phyloP scores from a whole-genome alignment of 2,113 vertebrate species.

The Muntiacus muntjak region DNA sequence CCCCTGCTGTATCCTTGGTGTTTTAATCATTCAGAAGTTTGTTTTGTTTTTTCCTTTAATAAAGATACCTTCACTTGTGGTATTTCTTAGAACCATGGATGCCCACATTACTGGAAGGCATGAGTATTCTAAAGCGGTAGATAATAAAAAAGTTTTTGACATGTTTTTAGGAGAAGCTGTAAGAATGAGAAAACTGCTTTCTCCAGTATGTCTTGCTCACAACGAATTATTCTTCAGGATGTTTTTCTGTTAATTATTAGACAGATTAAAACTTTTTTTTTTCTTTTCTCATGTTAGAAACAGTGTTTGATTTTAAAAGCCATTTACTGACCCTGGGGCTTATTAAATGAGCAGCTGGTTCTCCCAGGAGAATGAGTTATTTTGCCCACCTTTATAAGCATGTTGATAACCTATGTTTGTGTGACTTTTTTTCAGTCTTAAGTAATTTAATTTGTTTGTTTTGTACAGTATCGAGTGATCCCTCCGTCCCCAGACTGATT shows the following conservation, averaged over 20 bases:
- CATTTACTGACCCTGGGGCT: not conserved
- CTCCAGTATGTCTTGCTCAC: not conserved
- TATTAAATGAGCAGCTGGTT: not conserved
- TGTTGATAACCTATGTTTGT: not conserved
- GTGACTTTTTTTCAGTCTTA: not conserved
- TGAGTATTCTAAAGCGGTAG: not conserved
- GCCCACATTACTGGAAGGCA: not conserved
- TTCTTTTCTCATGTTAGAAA: not conserved
- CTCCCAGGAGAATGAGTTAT: not conserved
- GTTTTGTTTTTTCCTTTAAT: not conserved
- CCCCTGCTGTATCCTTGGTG: not conserved
- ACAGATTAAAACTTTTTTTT: not conserved
- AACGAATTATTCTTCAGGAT: not conserved
- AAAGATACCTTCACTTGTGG: not conserved
- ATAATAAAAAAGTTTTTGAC: not conserved
- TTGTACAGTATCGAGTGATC: not conserved
- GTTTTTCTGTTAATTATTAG: not conserved
- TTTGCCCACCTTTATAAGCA: not conserved
- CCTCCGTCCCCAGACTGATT: too few species aligned
- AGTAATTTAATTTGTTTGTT: not conserved
- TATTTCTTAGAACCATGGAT: not conserved
- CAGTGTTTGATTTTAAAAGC: not conserved
- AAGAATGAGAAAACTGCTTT: not conserved
- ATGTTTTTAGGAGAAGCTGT: not conserved
- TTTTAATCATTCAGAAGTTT: not conserved